Evolutionary conservation across 2,113 vertebrate genomes (phyloP).

Genomic region (Mungos mungo): DNA sequence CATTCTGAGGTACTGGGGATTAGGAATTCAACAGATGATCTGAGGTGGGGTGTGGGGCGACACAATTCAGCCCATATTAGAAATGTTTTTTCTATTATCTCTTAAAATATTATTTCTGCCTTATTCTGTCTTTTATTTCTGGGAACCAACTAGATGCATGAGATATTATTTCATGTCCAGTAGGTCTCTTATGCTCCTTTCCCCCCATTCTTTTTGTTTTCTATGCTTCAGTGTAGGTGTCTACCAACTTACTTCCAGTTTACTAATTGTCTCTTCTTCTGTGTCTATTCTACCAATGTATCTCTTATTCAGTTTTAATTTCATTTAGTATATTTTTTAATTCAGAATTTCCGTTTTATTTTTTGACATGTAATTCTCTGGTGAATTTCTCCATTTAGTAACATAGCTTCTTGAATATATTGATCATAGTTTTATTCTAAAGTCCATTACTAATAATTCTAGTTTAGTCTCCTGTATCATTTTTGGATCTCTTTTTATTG

Average conservation of each 20-base stretch:
- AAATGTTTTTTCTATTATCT: neutral
- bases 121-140: neutral
- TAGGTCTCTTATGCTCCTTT: neutral
- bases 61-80: neutral
- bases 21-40: neutral
- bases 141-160: neutral
- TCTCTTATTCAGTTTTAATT: neutral
- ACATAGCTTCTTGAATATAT: neutral
- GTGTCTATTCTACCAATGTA: neutral
- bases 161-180: neutral
- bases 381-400: neutral
- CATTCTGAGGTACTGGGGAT: neutral
- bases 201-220: neutral
- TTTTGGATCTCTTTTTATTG: neutral
- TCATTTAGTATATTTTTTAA: neutral
- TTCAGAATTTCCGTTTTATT: neutral
- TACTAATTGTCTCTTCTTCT: neutral
- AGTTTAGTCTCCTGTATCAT: neutral
- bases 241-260: neutral
- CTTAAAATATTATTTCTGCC: neutral
- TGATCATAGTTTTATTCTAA: neutral
- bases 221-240: neutral
- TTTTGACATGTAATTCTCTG: neutral
- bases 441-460: neutral
- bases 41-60: neutral